Percentiles rank a stretch among this genome's conserved stretches.
Evolutionary conservation across 2,113 vertebrate species (phyloP).

Genomic region (Dasyornis broadbenti): DNA sequence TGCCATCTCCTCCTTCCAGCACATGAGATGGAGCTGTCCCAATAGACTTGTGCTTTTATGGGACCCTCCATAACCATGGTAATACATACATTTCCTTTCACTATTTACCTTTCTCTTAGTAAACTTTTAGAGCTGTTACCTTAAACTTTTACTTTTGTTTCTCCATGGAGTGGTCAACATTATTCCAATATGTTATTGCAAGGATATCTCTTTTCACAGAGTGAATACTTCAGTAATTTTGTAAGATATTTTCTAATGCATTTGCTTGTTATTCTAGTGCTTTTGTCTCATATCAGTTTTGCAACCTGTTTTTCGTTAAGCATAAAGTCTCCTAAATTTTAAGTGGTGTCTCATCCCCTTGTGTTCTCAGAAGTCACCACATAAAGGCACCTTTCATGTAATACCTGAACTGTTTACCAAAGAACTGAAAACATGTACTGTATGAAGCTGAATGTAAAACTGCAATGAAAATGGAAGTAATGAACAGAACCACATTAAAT

Average conservation of each 20-base stretch:
- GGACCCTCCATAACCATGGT: neutral
- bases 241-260: neutral
- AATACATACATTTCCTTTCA: neutral
- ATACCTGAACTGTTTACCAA: neutral
- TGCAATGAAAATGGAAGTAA: neutral
- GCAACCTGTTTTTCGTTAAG: neutral
- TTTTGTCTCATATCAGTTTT: neutral
- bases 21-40: neutral
- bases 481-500: neutral
- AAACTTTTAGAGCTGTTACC: neutral
- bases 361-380: neutral
- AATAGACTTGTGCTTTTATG: rapidly evolving
- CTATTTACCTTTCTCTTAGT: neutral
- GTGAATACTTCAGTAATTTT: neutral
- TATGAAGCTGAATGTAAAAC: neutral
- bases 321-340: neutral
- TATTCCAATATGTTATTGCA: neutral
- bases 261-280: neutral
- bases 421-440: neutral
- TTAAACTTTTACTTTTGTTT: neutral
- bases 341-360: neutral
- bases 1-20: neutral
- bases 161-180: neutral
- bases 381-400: neutral
- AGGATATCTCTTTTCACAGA: neutral